Evolutionary conservation across 1,140 invertebrate species (phyloP).

Genomic region (Holcopasites calliopsidis): DNA sequence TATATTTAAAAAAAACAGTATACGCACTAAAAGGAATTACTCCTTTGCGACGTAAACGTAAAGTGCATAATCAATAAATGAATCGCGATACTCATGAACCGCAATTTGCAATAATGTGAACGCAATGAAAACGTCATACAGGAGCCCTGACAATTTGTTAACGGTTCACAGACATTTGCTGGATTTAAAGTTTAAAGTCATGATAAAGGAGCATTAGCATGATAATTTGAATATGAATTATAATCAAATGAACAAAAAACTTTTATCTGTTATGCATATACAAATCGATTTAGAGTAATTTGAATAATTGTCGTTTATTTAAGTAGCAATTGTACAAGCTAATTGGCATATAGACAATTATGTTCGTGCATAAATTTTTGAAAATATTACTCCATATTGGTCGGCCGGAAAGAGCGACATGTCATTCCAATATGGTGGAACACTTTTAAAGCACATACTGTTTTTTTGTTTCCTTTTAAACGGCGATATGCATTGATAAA

Average conservation of each 20-base stretch:
- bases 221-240: no score
- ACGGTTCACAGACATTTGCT: neutral
- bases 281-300: neutral
- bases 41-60: neutral
- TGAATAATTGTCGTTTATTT: neutral
- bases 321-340: neutral
- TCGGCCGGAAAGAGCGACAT: neutral
- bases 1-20: no score
- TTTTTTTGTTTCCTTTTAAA: constrained; percentile 31
- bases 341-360: neutral
- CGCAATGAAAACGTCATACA: neutral
- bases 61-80: neutral
- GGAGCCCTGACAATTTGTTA: neutral
- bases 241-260: neutral
- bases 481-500: neutral
- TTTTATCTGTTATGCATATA: neutral
- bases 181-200: neutral
- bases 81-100: neutral
- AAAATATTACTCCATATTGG: neutral
- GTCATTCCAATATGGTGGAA: constrained; percentile 26
- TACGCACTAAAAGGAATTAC: no score
- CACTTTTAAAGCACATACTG: constrained; percentile 14
- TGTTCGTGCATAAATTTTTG: neutral
- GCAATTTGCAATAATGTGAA: neutral
- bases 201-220: no score